Percentiles rank a stretch among this genome's conserved stretches.
These are phyloP conservation scores for Amblyopsis hoosieri DNA, from an alignment of 2,797 vertebrate species.

Conservation along the genomic window DNA sequence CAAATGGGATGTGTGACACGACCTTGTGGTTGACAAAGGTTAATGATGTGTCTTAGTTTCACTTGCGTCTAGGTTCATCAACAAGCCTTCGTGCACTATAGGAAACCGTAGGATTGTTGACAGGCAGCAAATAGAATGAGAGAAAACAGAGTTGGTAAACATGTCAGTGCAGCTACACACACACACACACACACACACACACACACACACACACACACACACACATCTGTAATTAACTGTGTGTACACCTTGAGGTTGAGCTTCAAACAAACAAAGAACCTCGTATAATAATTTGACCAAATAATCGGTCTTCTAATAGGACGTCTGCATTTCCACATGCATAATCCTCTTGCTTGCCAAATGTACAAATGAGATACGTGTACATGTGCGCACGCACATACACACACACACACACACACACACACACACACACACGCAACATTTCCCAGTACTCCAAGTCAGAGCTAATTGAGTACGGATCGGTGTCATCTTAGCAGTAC, in stretches of 20 bases:
- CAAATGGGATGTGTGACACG: slow-evolving; percentile 46
- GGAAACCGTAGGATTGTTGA: slow-evolving; percentile 31
- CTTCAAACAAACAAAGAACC: not conserved
- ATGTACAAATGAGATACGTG: not conserved
- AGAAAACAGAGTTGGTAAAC: slow-evolving; percentile 23
- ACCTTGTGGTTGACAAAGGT: slow-evolving; percentile 34
- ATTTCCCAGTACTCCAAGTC: slow-evolving; percentile 4
- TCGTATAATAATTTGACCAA: too few species aligned
- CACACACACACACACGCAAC: slow-evolving; percentile 1
- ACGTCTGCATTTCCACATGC: not conserved
- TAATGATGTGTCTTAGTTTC: slow-evolving; percentile 59
- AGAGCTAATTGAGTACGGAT: slow-evolving; percentile 3
- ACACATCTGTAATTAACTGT: too few species aligned
- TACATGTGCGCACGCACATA: not conserved
- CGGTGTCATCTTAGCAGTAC: not conserved
- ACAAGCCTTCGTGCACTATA: slow-evolving; percentile 44
- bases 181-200: too few species aligned
- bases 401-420: not conserved
- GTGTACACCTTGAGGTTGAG: too few species aligned
- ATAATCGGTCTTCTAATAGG: too few species aligned
- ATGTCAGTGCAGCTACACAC: slow-evolving; percentile 9
- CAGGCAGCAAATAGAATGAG: slow-evolving; percentile 12
- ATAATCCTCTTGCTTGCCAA: not conserved
- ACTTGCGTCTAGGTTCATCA: slow-evolving; percentile 50
- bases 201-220: too few species aligned